phyloP scores from a whole-genome alignment of 2,888 invertebrate species.

The Mythimna pallens region DNA sequence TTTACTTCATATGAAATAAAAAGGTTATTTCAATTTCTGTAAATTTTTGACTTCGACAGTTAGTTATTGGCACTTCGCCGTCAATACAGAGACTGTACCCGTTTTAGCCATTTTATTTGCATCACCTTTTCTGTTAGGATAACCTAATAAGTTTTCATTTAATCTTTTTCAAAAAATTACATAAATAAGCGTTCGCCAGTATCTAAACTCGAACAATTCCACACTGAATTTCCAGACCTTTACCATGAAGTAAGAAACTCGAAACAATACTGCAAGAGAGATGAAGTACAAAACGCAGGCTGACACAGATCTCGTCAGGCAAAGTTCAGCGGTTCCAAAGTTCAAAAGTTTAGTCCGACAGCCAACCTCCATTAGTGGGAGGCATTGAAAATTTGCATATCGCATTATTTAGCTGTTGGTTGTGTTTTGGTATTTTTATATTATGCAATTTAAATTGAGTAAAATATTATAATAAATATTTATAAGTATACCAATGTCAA shows the following conservation, averaged over 20 bases:
- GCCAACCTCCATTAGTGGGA: constrained; percentile 38
- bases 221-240: constrained; percentile 21
- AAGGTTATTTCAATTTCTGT: no score
- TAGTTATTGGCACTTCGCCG: no score
- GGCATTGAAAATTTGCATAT: constrained; percentile 51
- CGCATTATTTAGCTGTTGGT: constrained; percentile 13
- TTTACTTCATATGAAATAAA: no score
- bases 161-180: no score
- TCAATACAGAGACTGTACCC: no score
- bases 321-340: constrained; percentile 49
- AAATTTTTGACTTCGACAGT: no score
- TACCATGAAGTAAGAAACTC: constrained; percentile 6
- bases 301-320: constrained; percentile 43
- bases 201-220: constrained; percentile 11
- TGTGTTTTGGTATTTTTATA: constrained; percentile 1
- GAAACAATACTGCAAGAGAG: constrained; percentile 25
- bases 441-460: background rate
- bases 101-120: no score
- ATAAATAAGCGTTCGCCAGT: no score
- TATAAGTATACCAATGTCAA: no score
- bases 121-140: no score
- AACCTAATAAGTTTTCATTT: no score
- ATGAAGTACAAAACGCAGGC: constrained; percentile 31
- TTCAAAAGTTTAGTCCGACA: constrained; percentile 53
- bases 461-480: no score